Evolutionary conservation across 2,888 invertebrate species (phyloP).

Genomic region (Bembecia ichneumoniformis): DNA sequence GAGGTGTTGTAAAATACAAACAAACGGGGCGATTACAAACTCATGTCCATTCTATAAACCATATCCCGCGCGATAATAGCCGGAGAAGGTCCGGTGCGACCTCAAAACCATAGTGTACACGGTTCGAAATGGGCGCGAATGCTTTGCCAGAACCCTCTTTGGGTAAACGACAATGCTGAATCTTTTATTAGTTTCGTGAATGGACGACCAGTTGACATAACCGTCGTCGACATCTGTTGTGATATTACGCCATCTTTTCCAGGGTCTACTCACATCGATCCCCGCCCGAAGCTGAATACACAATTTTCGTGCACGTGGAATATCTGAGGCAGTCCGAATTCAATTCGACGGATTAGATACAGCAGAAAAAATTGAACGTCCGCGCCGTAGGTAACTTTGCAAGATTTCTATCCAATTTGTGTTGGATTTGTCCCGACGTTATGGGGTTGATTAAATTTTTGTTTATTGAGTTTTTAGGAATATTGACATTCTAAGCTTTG

Average conservation of each 20-base stretch:
- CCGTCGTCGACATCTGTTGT: slow-evolving; percentile 67
- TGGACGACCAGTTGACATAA: slow-evolving; percentile 67
- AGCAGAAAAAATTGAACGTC: slow-evolving; percentile 19
- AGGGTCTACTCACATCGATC: slow-evolving; percentile 41
- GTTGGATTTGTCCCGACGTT: neutral
- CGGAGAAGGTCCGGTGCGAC: slow-evolving; percentile 37
- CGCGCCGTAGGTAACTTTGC: slow-evolving; percentile 3
- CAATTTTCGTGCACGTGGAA: slow-evolving; percentile 57
- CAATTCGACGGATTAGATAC: slow-evolving; percentile 23
- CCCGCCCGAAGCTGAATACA: slow-evolving; percentile 24
- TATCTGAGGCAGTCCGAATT: slow-evolving; percentile 31
- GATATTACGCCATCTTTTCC: slow-evolving; percentile 61
- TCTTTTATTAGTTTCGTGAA: slow-evolving; percentile 70
- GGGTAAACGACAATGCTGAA: slow-evolving; percentile 64
- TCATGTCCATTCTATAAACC: slow-evolving; percentile 40
- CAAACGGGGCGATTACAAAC: slow-evolving; percentile 22
- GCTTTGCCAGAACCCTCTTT: slow-evolving; percentile 51
- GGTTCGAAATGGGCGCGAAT: slow-evolving; percentile 38
- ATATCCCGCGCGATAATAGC: slow-evolving; percentile 45
- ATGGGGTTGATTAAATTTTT: no score
- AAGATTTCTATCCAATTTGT: neutral
- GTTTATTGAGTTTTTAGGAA: no score
- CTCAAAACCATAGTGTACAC: slow-evolving; percentile 25
- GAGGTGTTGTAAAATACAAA: slow-evolving; percentile 7
- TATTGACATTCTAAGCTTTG: no score